Base-by-base conservation (phyloP, 2,113 vertebrate species). In the Corapipo altera region DNA sequence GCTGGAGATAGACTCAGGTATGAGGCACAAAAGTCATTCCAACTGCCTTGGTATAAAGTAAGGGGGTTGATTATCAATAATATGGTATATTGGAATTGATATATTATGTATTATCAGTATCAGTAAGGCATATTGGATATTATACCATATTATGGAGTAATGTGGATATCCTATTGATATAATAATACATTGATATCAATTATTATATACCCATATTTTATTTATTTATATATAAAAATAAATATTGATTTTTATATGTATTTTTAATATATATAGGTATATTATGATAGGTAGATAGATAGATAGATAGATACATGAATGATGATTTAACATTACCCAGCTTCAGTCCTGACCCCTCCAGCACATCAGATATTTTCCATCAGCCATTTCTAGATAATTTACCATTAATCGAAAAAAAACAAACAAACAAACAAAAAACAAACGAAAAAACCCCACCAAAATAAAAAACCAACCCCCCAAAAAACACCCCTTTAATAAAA, bases 21-120 rank as follows among this genome's bases (percentile, higher is more conserved):
- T 19, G 46, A 77, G 62, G 43, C 18, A 7, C 1, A 0, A 5
- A 75, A 41, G 11, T 28, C 7, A 4, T 26, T 12, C 2, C 22
- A 72, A 32, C 17, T 80, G 9, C 24, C 27, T 57, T 49, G 30
- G 9, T 81, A 37, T 74, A 51, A 84, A 80, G 49, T 35, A 72
- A 67, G 13, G 15, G 44, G 22, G 5, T 61, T 61, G 23, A 48
- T 87, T 69, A 30, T 41, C 21, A 17, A 5, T 61, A 22, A 0
- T 89, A 7, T 20, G 21, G 8, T 15, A 7, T 51, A 4, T 46
- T 59, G 65, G 30, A 62, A 69, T 23, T 58, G n/a, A 64, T 62
- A 33, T 28, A 28, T 0, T 0, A n/a, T 35, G 9, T 18, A 26
- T 65, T 90, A 16, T 69, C 32, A 18, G 7, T 75, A 41, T 49